Percentiles rank a stretch among this genome's conserved stretches.
Conservation (phyloP, 2,888 invertebrate species). For the Apamea anceps region DNA sequence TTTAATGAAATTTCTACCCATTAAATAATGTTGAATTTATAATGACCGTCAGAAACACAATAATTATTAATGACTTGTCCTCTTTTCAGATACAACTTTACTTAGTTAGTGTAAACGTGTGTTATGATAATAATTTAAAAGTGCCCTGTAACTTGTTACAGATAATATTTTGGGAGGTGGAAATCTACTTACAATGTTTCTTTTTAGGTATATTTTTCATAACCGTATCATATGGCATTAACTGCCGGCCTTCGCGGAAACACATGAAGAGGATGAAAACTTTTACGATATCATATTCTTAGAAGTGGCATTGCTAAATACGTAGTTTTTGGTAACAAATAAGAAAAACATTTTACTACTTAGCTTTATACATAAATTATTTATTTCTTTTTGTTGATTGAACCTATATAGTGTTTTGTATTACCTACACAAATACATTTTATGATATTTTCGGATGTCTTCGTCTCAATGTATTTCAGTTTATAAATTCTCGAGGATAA, state of each 20-base stretch:
- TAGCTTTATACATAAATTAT: slow-evolving; percentile 38
- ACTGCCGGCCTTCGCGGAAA: slow-evolving; percentile 49
- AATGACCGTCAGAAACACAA: slow-evolving; percentile 35
- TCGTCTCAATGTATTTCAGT: slow-evolving; percentile 24
- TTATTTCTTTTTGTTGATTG: slow-evolving; percentile 48
- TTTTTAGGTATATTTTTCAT: slow-evolving; percentile 60
- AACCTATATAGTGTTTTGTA: slow-evolving; percentile 28
- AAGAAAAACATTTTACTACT: slow-evolving; percentile 48
- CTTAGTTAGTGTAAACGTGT: slow-evolving; percentile 48
- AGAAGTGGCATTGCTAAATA: slow-evolving; percentile 51
- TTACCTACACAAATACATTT: slow-evolving; percentile 10
- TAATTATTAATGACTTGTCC: slow-evolving; percentile 55
- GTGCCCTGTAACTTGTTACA: slow-evolving; percentile 64
- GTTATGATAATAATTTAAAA: slow-evolving; percentile 44
- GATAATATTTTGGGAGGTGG: slow-evolving; percentile 62
- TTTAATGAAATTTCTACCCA: slow-evolving; percentile 33
- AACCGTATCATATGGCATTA: slow-evolving; percentile 51
- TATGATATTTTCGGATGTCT: slow-evolving; percentile 28
- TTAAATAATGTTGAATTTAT: slow-evolving; percentile 42
- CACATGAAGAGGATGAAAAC: slow-evolving; percentile 56
- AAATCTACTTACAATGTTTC: slow-evolving; percentile 57
- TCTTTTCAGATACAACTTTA: slow-evolving; percentile 61
- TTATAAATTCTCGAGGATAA: slow-evolving; percentile 6
- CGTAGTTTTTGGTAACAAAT: slow-evolving; percentile 46
- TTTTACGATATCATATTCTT: slow-evolving; percentile 50